phyloP scores from a whole-genome alignment of 1,140 invertebrate species.

The Ylistrum balloti region DNA sequence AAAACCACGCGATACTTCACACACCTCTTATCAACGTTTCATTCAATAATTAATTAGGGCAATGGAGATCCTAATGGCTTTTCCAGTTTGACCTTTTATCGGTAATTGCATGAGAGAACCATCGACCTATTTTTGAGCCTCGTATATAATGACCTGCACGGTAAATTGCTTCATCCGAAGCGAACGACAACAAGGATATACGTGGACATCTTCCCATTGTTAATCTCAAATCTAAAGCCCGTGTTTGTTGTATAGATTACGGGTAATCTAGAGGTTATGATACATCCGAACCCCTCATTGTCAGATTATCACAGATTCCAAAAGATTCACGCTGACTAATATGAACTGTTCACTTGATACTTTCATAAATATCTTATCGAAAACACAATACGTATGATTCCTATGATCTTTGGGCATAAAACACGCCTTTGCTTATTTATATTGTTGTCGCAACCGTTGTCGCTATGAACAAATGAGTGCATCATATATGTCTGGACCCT shows the following conservation, averaged over 20 bases:
- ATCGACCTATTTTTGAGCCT: constrained; percentile 17
- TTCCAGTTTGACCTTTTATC: neutral
- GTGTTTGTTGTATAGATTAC: neutral
- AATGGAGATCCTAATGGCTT: neutral
- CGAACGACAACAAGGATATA: neutral
- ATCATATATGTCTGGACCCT: too few relatives aligned
- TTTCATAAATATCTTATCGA: too few relatives aligned
- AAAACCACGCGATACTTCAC: neutral
- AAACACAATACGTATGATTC: too few relatives aligned
- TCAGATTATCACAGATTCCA: too few relatives aligned
- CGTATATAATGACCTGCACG: neutral
- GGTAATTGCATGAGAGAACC: constrained; percentile 33
- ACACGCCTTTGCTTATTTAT: too few relatives aligned
- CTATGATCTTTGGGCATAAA: too few relatives aligned
- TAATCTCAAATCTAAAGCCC: neutral
- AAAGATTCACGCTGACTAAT: too few relatives aligned
- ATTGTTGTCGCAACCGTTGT: too few relatives aligned
- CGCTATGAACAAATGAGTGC: too few relatives aligned
- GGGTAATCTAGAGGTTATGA: too few relatives aligned
- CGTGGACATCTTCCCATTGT: neutral
- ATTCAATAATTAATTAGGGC: constrained; percentile 4
- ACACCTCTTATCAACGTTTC: neutral
- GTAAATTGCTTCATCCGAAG: neutral
- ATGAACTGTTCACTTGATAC: too few relatives aligned
- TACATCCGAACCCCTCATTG: neutral